Evolutionary conservation across 2,797 vertebrate species (phyloP).

Genomic region (Cercopithecus hamlyni): DNA sequence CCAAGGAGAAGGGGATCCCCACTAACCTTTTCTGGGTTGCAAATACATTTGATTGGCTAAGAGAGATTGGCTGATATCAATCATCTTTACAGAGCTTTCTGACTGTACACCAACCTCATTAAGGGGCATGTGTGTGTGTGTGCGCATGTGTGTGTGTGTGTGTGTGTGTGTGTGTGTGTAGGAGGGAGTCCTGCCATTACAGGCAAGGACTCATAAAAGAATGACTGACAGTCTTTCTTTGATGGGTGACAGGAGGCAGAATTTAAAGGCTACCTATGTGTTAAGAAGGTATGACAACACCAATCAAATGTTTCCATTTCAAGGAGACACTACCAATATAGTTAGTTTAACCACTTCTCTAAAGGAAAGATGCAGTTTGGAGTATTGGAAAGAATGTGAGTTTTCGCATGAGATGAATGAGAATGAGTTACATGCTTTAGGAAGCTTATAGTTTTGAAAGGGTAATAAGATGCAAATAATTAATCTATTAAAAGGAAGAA

Average conservation of each 20-base stretch:
- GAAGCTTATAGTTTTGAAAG: not conserved
- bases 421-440: not conserved
- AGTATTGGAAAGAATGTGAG: not conserved
- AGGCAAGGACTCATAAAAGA: no score
- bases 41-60: not conserved
- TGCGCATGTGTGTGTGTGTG: not conserved
- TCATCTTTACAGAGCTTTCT: not conserved
- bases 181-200: not conserved
- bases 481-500: slow-evolving; percentile 1
- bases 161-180: not conserved
- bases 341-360: not conserved
- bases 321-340: not conserved
- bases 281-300: not conserved
- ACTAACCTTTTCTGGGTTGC: not conserved
- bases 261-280: not conserved
- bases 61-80: not conserved
- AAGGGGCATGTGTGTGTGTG: not conserved
- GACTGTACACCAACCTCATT: not conserved
- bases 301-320: not conserved
- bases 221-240: not conserved
- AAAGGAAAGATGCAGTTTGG: not conserved
- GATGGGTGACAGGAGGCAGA: not conserved
- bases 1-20: not conserved
- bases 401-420: not conserved
- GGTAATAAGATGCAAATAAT: not conserved